Percentiles rank a stretch among this genome's conserved stretches.
Evolutionary conservation across 2,797 vertebrate genomes (phyloP).

Genomic region (Coregonus suidteri): DNA sequence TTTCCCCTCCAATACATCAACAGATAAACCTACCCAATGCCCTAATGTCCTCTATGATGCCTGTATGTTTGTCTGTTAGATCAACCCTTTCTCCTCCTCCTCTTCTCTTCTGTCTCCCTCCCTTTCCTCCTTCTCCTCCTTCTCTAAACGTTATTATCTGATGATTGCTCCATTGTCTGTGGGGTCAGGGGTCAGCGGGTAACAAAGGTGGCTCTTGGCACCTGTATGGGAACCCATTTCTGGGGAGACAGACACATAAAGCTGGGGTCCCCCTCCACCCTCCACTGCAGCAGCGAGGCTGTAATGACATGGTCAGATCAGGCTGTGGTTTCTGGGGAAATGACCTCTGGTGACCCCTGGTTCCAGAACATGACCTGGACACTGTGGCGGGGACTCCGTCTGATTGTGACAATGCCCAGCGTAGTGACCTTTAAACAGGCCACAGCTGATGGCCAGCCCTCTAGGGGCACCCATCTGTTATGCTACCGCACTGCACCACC

Average conservation of each 20-base stretch:
- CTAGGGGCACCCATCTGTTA: neutral
- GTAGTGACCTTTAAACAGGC: constrained; percentile 63
- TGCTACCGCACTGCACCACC: neutral
- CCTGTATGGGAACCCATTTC: constrained; percentile 48
- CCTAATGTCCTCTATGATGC: constrained; percentile 16
- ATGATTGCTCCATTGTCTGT: constrained; percentile 43
- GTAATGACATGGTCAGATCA: constrained; percentile 74
- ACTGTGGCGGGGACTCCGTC: constrained; percentile 47
- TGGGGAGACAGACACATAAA: constrained; percentile 47
- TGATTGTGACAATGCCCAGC: constrained; percentile 59
- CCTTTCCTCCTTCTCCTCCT: constrained; percentile 23
- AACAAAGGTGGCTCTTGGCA: constrained; percentile 58
- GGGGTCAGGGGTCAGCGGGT: constrained; percentile 57
- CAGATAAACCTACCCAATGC: constrained; percentile 66
- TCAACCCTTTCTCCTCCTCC: constrained; percentile 7
- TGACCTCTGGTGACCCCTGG: constrained; percentile 60
- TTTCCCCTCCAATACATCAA: constrained; percentile 62
- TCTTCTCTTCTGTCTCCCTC: constrained; percentile 13
- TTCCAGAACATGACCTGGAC: constrained; percentile 73
- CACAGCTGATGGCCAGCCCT: constrained; percentile 60
- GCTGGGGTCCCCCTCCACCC: constrained; percentile 61
- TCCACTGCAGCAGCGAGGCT: constrained; percentile 53
- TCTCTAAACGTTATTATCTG: constrained; percentile 26
- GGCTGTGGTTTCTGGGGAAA: constrained; percentile 61
- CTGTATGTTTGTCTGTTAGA: neutral